These are phyloP conservation scores for Astur gentilis DNA, from an alignment of 2,113 vertebrate species.

Conservation along the genomic window DNA sequence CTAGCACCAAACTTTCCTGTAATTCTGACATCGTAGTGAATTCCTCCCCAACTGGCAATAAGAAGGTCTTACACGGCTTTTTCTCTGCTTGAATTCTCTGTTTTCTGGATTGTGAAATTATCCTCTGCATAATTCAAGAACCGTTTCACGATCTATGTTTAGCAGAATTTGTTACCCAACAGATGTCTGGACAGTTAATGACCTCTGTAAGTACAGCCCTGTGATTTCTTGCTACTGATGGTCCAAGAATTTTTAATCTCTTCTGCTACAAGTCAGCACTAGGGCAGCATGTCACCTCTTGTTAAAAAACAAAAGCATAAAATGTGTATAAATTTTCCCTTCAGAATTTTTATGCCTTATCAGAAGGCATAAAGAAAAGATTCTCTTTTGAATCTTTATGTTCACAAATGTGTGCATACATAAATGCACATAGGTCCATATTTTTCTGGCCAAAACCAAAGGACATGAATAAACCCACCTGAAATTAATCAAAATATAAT, in stretches of 20 bases:
- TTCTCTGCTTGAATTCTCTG: conserved; percentile 43
- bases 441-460: background rate
- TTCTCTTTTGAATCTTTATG: background rate
- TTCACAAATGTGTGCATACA: background rate
- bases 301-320: background rate
- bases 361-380: background rate
- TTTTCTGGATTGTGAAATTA: conserved; percentile 59
- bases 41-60: conserved; percentile 7
- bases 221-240: conserved; percentile 40
- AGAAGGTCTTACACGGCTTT: background rate
- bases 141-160: background rate
- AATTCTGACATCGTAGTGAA: background rate
- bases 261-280: conserved; percentile 2
- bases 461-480: background rate
- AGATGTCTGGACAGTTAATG: conserved; percentile 57
- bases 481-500: background rate
- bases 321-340: background rate
- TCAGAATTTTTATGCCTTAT: background rate
- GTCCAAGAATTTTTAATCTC: conserved; percentile 35
- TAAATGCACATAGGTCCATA: background rate
- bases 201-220: conserved; percentile 33
- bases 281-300: background rate
- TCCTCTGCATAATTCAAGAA: conserved; percentile 51
- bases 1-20: background rate
- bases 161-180: conserved; percentile 57